phyloP scores from a whole-genome alignment of 2,888 invertebrate genomes.

The Tanytarsus gracilentus region DNA sequence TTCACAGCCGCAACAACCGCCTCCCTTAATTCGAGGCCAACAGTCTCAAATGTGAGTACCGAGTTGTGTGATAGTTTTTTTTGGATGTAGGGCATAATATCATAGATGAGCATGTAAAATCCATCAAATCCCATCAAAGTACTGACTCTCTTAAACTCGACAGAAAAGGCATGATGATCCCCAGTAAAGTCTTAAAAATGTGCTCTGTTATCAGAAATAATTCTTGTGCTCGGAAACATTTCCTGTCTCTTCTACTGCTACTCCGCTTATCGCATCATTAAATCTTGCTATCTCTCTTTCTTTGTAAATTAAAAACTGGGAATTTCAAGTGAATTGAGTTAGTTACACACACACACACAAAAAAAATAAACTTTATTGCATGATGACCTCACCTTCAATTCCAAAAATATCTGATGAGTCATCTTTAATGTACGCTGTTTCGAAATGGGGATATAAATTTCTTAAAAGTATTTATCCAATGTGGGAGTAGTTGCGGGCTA shows the following conservation, averaged over 20 bases:
- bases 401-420: background rate
- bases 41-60: conserved; percentile 32
- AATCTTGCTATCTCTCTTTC: no score
- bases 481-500: no score
- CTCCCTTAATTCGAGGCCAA: conserved; percentile 50
- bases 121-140: background rate
- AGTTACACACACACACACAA: background rate
- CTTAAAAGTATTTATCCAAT: no score
- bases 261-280: no score
- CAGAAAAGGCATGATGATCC: conserved; percentile 19
- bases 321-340: background rate
- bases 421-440: background rate
- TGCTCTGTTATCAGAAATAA: no score
- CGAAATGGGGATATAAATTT: no score
- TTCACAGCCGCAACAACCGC: conserved; percentile 53
- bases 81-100: no score
- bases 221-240: no score
- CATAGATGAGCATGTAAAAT: no score
- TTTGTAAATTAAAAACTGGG: no score
- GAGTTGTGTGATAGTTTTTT: background rate
- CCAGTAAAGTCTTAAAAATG: no score
- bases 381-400: conserved; percentile 11
- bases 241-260: no score
- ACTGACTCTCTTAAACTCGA: background rate
- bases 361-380: background rate